Evolutionary conservation across 2,888 invertebrate species (phyloP).

Genomic region (Cartodere bifasciata): DNA sequence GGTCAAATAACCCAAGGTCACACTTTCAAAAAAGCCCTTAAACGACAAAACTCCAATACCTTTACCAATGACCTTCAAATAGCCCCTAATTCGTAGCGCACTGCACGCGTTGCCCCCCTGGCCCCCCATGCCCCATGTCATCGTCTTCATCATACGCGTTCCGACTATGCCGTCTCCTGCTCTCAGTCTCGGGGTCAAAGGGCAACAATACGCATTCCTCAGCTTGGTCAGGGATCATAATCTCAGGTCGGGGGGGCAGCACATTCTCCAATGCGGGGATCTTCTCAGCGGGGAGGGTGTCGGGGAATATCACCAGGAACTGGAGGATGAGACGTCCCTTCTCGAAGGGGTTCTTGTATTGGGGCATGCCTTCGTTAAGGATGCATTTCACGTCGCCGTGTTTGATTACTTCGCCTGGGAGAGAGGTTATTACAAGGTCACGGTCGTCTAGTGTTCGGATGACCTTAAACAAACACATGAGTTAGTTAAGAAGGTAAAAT

Average conservation of each 20-base stretch:
- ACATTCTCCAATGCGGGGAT: conserved; percentile 68
- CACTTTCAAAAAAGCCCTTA: too few relatives aligned
- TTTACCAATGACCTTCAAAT: too few relatives aligned
- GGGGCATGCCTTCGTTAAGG: conserved; percentile 92
- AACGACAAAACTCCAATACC: too few relatives aligned
- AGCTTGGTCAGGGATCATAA: conserved; percentile 61
- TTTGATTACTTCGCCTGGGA: conserved; percentile 85
- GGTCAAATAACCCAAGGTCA: too few relatives aligned
- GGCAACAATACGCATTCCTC: conserved; percentile 67
- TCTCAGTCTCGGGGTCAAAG: conserved; percentile 65
- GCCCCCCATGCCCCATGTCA: conserved; percentile 44
- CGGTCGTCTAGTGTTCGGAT: conserved; percentile 83
- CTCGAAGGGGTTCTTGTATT: conserved; percentile 86
- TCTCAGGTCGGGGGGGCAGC: conserved; percentile 59
- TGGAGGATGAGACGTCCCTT: conserved; percentile 83
- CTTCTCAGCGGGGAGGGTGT: conserved; percentile 54
- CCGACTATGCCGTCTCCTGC: conserved; percentile 51
- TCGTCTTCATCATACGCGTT: conserved; percentile 74
- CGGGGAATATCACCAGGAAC: conserved; percentile 83
- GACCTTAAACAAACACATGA: conserved; percentile 33
- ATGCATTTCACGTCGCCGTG: conserved; percentile 83
- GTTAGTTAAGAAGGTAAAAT: too few relatives aligned
- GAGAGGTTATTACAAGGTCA: conserved; percentile 69
- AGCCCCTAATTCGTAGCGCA: conserved; percentile 66
- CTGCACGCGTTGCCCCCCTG: conserved; percentile 55